Evolutionary conservation across 2,888 invertebrate species (phyloP).

Genomic region (Netelia inedita): DNA sequence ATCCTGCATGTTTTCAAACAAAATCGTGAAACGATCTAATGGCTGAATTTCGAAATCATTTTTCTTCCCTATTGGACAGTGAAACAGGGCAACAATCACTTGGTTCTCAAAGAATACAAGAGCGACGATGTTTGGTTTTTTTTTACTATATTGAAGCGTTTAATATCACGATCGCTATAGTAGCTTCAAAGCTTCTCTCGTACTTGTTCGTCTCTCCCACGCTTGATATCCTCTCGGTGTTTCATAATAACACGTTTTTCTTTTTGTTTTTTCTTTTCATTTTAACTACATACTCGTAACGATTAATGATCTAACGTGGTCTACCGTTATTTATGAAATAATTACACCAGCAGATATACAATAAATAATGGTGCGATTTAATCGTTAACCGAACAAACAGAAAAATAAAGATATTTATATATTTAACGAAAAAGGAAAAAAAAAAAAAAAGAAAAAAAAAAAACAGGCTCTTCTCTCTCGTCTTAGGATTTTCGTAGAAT

Average conservation of each 20-base stretch:
- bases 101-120: slow-evolving; percentile 50
- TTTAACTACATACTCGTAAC: slow-evolving; percentile 62
- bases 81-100: slow-evolving; percentile 31
- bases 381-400: slow-evolving; percentile 55
- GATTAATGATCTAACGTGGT: slow-evolving; percentile 57
- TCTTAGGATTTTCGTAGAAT: slow-evolving; percentile 27
- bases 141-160: slow-evolving; percentile 51
- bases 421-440: slow-evolving; percentile 38
- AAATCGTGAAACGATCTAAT: slow-evolving; percentile 28
- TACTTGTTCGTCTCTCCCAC: slow-evolving; percentile 23
- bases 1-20: not conserved
- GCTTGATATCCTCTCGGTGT: slow-evolving; percentile 41
- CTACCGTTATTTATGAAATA: slow-evolving; percentile 59
- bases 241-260: slow-evolving; percentile 47
- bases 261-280: not conserved
- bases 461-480: slow-evolving; percentile 44
- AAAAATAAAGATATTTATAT: slow-evolving; percentile 41
- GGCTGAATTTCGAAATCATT: slow-evolving; percentile 1
- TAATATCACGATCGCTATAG: slow-evolving; percentile 56
- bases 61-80: slow-evolving; percentile 32
- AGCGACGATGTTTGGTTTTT: slow-evolving; percentile 32
- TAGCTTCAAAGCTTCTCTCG: slow-evolving; percentile 37
- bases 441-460: slow-evolving; percentile 43
- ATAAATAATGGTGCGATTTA: slow-evolving; percentile 67
- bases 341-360: slow-evolving; percentile 66